These are phyloP conservation scores for Gulo gulo DNA, from an alignment of 2,113 vertebrate species.

Conservation along the genomic window DNA sequence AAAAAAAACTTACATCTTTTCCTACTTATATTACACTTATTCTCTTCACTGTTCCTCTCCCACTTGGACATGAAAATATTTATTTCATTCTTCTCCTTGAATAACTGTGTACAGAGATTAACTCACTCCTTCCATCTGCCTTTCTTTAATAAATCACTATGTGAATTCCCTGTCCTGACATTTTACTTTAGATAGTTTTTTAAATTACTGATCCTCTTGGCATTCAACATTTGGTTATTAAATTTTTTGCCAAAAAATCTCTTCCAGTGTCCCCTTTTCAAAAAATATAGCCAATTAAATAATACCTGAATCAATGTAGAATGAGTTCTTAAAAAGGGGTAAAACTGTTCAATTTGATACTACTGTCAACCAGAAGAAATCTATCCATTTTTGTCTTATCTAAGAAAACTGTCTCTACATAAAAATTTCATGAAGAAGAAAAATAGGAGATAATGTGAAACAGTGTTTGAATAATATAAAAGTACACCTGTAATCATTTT, in stretches of 20 bases:
- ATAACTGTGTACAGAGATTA: constrained; percentile 30
- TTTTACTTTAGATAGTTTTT: constrained; percentile 41
- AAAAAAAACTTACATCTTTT: neutral
- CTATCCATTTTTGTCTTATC: constrained; percentile 38
- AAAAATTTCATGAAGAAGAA: constrained; percentile 38
- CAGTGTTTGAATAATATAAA: constrained; percentile 56
- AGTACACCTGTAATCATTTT: constrained; percentile 54
- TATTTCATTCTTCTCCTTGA: constrained; percentile 52
- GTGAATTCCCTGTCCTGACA: constrained; percentile 57
- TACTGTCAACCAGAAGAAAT: constrained; percentile 43
- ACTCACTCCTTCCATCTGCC: constrained; percentile 61
- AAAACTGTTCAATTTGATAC: constrained; percentile 45
- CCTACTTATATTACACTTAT: neutral
- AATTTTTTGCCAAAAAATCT: constrained; percentile 61
- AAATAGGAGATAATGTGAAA: constrained; percentile 50
- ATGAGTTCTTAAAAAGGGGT: neutral
- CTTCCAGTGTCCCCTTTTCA: neutral
- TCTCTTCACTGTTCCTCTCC: neutral
- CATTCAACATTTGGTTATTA: constrained; percentile 63
- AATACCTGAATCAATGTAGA: constrained; percentile 42
- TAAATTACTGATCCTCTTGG: constrained; percentile 40
- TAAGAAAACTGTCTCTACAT: constrained; percentile 26
- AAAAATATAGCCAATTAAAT: constrained; percentile 30
- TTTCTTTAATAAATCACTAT: constrained; percentile 42
- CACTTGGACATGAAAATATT: neutral